Base-by-base conservation (phyloP, 2,888 invertebrate species). In the Sinelater perroti region DNA sequence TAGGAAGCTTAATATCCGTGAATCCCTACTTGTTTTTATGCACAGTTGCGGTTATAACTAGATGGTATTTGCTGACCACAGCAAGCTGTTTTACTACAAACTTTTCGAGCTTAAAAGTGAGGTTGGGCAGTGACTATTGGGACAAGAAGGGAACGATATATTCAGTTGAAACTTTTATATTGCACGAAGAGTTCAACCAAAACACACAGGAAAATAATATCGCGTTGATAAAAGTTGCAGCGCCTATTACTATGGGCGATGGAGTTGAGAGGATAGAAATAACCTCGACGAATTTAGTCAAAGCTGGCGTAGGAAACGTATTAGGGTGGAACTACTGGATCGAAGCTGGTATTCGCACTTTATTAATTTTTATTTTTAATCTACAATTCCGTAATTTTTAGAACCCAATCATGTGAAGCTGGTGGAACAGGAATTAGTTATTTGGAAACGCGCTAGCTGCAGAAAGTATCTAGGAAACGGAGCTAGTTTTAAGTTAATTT, bases 11-110 rank as follows among this genome's bases (percentile, higher is more conserved):
- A 30, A 18, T 46, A 10, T 54, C 46, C 6, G n/a, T 8, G 3
- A 36, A 46, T 2, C 54, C 54, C 4, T 14, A 11, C 11, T 13
- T 54, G 16, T 54, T 46, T 28, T 36, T 54, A 38, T 54, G 54
- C 21, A 33, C 46, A 2, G 7, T 17, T 2, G 33, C 38, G 8
- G 18, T 54, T 20, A n/a, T 54, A 46, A 54, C 20, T 1, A 14
- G 8, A 8, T 17, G 46, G 7, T 46, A 36, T 28, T 36, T 54
- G 8, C 21, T 54, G 21, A 54, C 20, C 11, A 21, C 14, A 11
- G 54, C 54, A 2, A 28, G 28, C 10, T 54, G 54, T 14, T 46
- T 54, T 7, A 30, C 21, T 0, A 16, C 20, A 6, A 36, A 36
- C 30, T 28, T 46, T 54, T 21, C 14, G 3, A 36, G 20, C 28